Evolutionary conservation across 2,797 vertebrate species (phyloP).

Genomic region (Champsocephalus esox): DNA sequence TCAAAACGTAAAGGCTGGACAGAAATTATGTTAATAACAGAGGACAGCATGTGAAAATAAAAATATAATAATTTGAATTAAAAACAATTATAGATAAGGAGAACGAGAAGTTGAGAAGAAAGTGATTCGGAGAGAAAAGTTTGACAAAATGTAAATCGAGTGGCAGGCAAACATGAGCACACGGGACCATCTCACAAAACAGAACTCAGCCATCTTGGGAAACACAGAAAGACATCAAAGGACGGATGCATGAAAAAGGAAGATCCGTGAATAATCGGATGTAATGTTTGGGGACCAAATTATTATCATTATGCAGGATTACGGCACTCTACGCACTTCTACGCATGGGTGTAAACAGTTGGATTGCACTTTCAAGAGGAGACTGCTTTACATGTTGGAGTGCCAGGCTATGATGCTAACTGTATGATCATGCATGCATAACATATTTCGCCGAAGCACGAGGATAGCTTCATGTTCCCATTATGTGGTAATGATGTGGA

Average conservation of each 20-base stretch:
- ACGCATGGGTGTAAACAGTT: conserved; percentile 26
- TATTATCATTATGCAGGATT: conserved; percentile 46
- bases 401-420: conserved; percentile 18
- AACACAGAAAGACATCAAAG: background rate
- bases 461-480: conserved; percentile 27
- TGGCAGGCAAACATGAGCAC: background rate
- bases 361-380: conserved; percentile 1
- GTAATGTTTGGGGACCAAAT: conserved; percentile 29
- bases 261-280: conserved; percentile 39
- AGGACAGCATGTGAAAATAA: too few relatives aligned
- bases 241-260: conserved; percentile 25
- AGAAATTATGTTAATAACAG: too few relatives aligned
- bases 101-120: too few relatives aligned
- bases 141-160: conserved; percentile 19
- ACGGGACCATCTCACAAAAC: background rate
- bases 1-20: too few relatives aligned
- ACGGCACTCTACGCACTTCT: conserved; percentile 24
- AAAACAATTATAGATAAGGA: too few relatives aligned
- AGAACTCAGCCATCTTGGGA: conserved; percentile 5
- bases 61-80: too few relatives aligned
- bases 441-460: conserved; percentile 11
- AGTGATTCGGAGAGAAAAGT: too few relatives aligned
- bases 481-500: conserved; percentile 28
- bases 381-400: conserved; percentile 3
- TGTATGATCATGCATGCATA: conserved; percentile 41